Conservation (phyloP, 2,113 vertebrate genomes). For the Taxidea taxus region DNA sequence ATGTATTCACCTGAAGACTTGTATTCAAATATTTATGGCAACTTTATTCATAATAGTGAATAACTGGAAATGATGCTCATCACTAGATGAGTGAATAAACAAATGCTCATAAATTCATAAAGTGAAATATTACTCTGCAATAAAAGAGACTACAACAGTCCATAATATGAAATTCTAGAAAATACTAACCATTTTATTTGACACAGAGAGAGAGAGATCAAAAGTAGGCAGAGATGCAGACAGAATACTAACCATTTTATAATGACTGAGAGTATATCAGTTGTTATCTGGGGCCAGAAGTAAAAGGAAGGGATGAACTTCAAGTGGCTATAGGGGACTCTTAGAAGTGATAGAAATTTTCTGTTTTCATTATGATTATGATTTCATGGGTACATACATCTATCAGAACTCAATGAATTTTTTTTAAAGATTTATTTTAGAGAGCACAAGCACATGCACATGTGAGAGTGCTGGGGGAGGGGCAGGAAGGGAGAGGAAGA, state of each 20-base stretch:
- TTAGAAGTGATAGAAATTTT: background rate
- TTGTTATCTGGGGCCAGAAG: background rate
- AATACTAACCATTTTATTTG: background rate
- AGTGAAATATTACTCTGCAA: background rate
- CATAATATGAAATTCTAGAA: background rate
- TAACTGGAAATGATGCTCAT: background rate
- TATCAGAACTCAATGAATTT: background rate
- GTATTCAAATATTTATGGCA: background rate
- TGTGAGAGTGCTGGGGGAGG: background rate
- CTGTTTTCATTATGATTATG: background rate
- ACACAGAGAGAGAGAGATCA: too few species aligned
- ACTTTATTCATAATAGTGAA: background rate
- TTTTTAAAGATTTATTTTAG: background rate
- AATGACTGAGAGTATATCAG: background rate
- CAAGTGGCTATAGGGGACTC: background rate
- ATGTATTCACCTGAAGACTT: background rate
- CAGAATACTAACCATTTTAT: too few species aligned
- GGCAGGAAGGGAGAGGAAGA: background rate
- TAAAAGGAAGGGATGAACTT: background rate
- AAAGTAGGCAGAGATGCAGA: too few species aligned
- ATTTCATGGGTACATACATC: background rate
- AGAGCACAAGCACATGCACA: rapidly evolving
- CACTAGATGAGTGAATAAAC: background rate
- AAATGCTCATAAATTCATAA: background rate
- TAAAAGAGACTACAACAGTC: background rate